Conservation (phyloP, 2,888 invertebrate genomes). For the Schrankia costaestrigalis region DNA sequence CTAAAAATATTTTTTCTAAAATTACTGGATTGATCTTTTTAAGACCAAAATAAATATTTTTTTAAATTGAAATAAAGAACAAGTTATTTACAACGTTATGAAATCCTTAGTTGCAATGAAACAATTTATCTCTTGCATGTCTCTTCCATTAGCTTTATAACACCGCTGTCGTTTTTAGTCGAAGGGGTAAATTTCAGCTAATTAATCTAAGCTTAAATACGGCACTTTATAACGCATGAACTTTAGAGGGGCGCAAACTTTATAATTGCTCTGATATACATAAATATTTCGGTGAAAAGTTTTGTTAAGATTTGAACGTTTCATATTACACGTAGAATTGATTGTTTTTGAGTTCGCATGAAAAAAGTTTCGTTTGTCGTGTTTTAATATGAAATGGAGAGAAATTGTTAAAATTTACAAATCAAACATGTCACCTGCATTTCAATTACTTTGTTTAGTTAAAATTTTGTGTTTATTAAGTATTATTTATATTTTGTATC, state of each 20-base stretch:
- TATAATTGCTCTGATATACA: constrained; percentile 38
- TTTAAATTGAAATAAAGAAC: not conserved
- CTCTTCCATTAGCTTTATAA: constrained; percentile 20
- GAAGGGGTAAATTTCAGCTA: constrained; percentile 33
- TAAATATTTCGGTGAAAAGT: constrained; percentile 39
- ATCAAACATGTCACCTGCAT: too few relatives aligned
- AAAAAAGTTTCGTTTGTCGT: too few relatives aligned
- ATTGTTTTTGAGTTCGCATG: constrained; percentile 7
- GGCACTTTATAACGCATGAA: constrained; percentile 34
- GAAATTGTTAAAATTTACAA: too few relatives aligned
- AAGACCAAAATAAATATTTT: too few relatives aligned
- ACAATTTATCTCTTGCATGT: too few relatives aligned
- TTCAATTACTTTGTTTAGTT: too few relatives aligned
- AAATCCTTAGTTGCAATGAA: too few relatives aligned
- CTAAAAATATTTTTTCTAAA: too few relatives aligned
- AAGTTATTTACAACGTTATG: not conserved
- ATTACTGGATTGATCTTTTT: too few relatives aligned
- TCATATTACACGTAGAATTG: constrained; percentile 10
- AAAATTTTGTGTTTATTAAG: too few relatives aligned
- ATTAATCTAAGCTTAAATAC: constrained; percentile 44
- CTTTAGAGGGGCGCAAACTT: constrained; percentile 32
- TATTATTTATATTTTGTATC: too few relatives aligned
- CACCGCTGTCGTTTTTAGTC: constrained; percentile 27
- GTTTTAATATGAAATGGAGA: too few relatives aligned
- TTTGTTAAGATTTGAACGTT: constrained; percentile 32